A percentile compares a stretch with the other conserved stretches of the same genome.
Evolutionary conservation across 2,888 invertebrate species (phyloP).

Genomic region (Argyresthia goedartella): DNA sequence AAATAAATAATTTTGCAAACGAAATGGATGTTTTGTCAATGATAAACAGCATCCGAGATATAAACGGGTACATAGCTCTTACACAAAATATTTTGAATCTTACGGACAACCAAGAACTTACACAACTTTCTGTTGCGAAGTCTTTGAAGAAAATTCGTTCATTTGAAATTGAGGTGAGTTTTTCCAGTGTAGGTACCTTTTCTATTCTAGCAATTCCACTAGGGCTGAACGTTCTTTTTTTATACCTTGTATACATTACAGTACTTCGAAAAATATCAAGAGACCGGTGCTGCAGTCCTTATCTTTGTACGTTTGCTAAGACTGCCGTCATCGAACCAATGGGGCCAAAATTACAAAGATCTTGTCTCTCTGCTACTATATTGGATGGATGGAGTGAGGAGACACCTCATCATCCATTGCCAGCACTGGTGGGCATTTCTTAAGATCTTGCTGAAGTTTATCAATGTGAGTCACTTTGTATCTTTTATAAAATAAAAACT

Average conservation of each 20-base stretch:
- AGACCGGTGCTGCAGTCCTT: slow-evolving; percentile 38
- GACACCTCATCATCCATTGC: slow-evolving; percentile 32
- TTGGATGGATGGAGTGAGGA: slow-evolving; percentile 43
- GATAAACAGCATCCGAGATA: slow-evolving; percentile 26
- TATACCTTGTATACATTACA: slow-evolving; percentile 19
- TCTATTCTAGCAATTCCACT: background rate
- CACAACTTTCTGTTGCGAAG: slow-evolving; percentile 37
- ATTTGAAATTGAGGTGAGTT: slow-evolving; percentile 43
- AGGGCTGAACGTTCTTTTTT: background rate
- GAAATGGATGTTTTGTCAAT: slow-evolving; percentile 36
- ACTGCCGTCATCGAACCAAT: slow-evolving; percentile 36
- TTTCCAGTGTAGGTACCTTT: background rate
- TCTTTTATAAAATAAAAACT: background rate
- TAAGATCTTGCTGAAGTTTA: slow-evolving; percentile 29
- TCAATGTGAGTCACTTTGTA: slow-evolving; percentile 26
- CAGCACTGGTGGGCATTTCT: slow-evolving; percentile 45
- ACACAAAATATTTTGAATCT: slow-evolving; percentile 26
- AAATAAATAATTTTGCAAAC: too few relatives aligned
- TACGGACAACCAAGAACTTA: slow-evolving; percentile 23
- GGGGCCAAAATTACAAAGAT: slow-evolving; percentile 38
- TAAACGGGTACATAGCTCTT: slow-evolving; percentile 32
- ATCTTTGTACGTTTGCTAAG: slow-evolving; percentile 31
- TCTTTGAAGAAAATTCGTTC: slow-evolving; percentile 38
- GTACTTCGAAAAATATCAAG: slow-evolving; percentile 43
- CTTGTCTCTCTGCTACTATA: slow-evolving; percentile 34